Base-by-base conservation (phyloP, 2,113 vertebrate genomes). In the Osmerus mordax region DNA sequence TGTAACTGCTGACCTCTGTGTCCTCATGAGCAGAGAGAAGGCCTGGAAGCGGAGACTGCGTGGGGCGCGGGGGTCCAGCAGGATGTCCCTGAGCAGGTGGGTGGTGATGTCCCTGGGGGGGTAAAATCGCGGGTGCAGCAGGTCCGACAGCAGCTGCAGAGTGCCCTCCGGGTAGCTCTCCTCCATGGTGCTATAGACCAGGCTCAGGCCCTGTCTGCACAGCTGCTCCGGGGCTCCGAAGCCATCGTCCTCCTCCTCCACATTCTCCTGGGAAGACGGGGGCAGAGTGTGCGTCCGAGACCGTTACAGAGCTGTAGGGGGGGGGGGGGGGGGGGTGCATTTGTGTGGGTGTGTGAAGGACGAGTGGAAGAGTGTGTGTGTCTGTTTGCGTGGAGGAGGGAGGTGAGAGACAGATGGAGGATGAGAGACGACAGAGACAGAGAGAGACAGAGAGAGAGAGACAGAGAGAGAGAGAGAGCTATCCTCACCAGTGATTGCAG, bases 1-100 rank as follows among this genome's bases (percentile, higher is more conserved):
- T 11, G 23, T 2, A 47, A n/a, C 9, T 29, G 81, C 91, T 16
- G 89, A 99, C 97, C 93, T 93, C 81, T 99, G 97, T 65, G 95
- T 94, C 86, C 94, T 97, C 92, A 97, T 93, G 58, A 99, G 88
- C 52, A 96, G 87, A 75, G 89, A 91, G 82, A 94, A 98, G 81
- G 94, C 94, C 72, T 96, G 94, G 75, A 91, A 87, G 21, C 91
- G 87, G 58, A 93, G 81, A 29, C 92, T 88, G 54, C 72, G 55
- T 5, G 81, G 68, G 77, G 89, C 83, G 0, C 92, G 87, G 0
- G 81, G 79, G 70, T 89, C 87, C 51, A 96, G 90, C 66, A 99
- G 89, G 79, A 97, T 92, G 55, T 90, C 84, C 55, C 71, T 88
- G 73, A 98, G 84, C 56, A 98, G 89, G 81, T 97, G 89, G 47